Evolutionary conservation across 2,888 invertebrate species (phyloP), one percentile per base, ranked within the genome.

Genomic region (Polia nebulosa): DNA sequence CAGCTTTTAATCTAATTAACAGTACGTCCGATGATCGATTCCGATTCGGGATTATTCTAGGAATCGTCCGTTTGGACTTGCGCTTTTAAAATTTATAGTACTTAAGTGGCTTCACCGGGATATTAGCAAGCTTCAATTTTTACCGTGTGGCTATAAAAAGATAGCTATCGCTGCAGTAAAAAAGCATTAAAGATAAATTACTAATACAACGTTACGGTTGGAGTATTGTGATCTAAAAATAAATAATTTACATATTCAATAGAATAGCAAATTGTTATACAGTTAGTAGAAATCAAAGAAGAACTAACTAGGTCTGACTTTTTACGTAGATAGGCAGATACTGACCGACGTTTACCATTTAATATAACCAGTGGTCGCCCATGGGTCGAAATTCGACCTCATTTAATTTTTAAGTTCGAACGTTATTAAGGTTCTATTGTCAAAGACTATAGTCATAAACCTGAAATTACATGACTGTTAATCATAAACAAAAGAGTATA

Each of bases 1-100:
- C 58, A 17, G 53, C 15, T 62, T 52, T 61, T 64, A 27, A n/a
- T n/a, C n/a, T n/a, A n/a, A n/a, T n/a, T n/a, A n/a, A n/a, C 51
- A 39, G 53, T 25, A 64, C n/a, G n/a, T 47, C 49, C 20, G 22
- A 61, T 45, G 47, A 67, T 69, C 27, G 47, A 78, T 76, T 65
- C 25, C 36, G 34, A 62, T 65, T 67, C 3, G 20, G n/a, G 25
- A 32, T 58, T 68, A 72, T 73, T 76, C 45, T 53, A 62, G 51
- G 9, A 52, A 62, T 58, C 5, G n/a, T 44, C 55, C 15, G 73
- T 60, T 61, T 76, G 39, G 41, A 44, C 52, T 66, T 64, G 29
- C 34, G 13, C 52, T 52, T 67, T 55, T 65, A 8, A n/a, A 17
- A 73, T 78, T 61, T 55, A 59, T 61, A 60, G 56, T 41, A 8